These are phyloP conservation scores for Dasypogon diadema DNA, from an alignment of 2,888 invertebrate species.

Conservation along the genomic window DNA sequence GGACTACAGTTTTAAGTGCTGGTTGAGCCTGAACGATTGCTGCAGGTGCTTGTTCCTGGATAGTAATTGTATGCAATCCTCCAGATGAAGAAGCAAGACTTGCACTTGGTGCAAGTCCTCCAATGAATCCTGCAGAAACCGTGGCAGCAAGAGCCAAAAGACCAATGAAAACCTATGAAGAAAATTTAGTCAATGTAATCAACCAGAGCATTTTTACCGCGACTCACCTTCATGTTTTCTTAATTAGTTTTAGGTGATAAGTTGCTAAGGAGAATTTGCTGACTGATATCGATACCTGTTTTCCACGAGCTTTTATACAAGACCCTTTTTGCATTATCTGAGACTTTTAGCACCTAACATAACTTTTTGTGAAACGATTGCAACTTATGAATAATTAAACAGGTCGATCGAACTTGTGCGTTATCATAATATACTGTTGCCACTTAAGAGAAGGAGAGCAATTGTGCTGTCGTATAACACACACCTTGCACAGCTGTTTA, in stretches of 20 bases:
- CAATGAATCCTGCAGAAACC: neutral
- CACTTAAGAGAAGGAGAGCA: neutral
- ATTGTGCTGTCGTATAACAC: too few species aligned
- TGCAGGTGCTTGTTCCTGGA: slow-evolving; percentile 12
- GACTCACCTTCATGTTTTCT: slow-evolving; percentile 1
- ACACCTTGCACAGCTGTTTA: too few species aligned
- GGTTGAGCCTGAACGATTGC: neutral
- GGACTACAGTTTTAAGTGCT: neutral
- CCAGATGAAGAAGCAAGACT: neutral
- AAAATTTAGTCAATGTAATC: too few species aligned
- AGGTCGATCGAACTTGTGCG: neutral
- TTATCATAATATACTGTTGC: neutral
- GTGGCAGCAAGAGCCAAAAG: slow-evolving; percentile 12
- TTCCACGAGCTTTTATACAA: neutral
- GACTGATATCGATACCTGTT: neutral
- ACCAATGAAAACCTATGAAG: neutral
- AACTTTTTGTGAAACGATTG: neutral
- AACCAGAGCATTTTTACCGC: neutral
- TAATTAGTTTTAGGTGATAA: neutral
- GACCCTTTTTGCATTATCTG: slow-evolving; percentile 5
- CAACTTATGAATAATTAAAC: slow-evolving; percentile 29
- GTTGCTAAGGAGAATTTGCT: neutral
- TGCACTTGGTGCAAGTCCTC: neutral
- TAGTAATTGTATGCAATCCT: slow-evolving; percentile 29
- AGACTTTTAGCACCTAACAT: neutral